Evolutionary conservation across 2,113 vertebrate genomes (phyloP).

Genomic region (Ia io): DNA sequence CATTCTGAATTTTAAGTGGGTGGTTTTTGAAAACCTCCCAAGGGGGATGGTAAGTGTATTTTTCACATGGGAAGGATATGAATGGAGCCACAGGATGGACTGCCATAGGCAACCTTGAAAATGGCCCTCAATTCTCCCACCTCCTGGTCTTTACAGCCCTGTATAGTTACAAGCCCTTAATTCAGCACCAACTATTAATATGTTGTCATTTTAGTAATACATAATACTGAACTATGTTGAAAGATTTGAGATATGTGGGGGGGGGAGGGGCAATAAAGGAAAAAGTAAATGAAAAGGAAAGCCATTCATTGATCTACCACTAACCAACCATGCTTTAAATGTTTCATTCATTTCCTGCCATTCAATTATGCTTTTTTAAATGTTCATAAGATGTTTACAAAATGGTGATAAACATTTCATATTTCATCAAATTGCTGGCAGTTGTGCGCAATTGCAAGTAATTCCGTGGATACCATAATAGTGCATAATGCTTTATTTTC

Average conservation of each 20-base stretch:
- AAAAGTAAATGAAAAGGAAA: background rate
- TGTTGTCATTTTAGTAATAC: background rate
- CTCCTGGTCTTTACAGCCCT: background rate
- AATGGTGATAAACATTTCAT: background rate
- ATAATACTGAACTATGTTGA: background rate
- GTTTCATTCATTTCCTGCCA: background rate
- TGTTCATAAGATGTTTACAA: background rate
- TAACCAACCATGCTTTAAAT: background rate
- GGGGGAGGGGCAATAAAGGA: background rate
- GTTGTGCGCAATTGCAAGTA: background rate
- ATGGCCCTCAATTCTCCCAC: background rate
- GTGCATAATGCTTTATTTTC: background rate
- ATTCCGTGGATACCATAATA: background rate
- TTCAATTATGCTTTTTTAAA: background rate
- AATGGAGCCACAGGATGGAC: rapidly evolving
- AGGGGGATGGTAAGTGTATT: background rate
- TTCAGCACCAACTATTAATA: background rate
- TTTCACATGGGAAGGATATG: background rate
- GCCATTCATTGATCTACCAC: background rate
- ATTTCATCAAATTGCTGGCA: background rate
- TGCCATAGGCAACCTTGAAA: background rate
- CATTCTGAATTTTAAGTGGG: background rate
- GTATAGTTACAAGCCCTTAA: background rate
- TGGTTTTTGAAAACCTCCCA: background rate
- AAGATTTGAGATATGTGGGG: background rate